Evolutionary conservation across 2,888 invertebrate genomes (phyloP).

Genomic region (Apamea monoglypha): DNA sequence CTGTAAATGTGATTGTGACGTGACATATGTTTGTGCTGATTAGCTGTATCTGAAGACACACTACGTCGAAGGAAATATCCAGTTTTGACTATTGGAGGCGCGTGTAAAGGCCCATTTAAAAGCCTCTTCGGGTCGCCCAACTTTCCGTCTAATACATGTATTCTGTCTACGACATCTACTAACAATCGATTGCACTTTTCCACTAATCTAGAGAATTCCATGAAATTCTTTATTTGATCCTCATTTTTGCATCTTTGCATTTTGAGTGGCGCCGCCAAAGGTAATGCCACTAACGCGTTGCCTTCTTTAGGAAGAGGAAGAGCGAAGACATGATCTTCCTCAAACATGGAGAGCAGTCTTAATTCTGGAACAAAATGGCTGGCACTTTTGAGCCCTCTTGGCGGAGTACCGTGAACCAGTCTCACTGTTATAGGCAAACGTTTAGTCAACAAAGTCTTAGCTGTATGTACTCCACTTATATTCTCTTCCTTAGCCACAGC

Average conservation of each 20-base stretch:
- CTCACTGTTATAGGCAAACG: constrained; percentile 97
- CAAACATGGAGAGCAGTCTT: constrained; percentile 95
- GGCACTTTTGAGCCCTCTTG: constrained; percentile 95
- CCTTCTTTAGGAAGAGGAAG: constrained; percentile 95
- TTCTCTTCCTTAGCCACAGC: constrained; percentile 98
- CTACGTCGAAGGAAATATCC: constrained; percentile 94
- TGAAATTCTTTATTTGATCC: constrained; percentile 93
- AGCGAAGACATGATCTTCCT: constrained; percentile 96
- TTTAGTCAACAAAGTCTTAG: constrained; percentile 96
- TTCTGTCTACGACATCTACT: constrained; percentile 94
- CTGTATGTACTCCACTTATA: constrained; percentile 98
- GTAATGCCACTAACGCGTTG: constrained; percentile 94
- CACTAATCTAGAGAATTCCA: constrained; percentile 94
- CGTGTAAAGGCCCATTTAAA: constrained; percentile 83
- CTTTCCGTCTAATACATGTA: constrained; percentile 95
- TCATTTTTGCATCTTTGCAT: constrained; percentile 95
- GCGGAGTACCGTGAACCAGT: constrained; percentile 97
- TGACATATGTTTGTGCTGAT: constrained; percentile 89
- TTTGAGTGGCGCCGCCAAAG: constrained; percentile 96
- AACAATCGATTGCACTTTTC: constrained; percentile 94
- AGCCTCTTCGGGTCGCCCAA: constrained; percentile 92
- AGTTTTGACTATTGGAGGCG: constrained; percentile 89
- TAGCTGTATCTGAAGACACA: constrained; percentile 94
- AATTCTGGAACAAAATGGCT: constrained; percentile 96
- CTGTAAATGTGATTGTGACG: constrained; percentile 89